Percentiles rank a stretch among this genome's conserved stretches.
These are phyloP conservation scores for Microctenopoma stevenorrisi DNA, from an alignment of 2,797 vertebrate species.

Conservation along the genomic window DNA sequence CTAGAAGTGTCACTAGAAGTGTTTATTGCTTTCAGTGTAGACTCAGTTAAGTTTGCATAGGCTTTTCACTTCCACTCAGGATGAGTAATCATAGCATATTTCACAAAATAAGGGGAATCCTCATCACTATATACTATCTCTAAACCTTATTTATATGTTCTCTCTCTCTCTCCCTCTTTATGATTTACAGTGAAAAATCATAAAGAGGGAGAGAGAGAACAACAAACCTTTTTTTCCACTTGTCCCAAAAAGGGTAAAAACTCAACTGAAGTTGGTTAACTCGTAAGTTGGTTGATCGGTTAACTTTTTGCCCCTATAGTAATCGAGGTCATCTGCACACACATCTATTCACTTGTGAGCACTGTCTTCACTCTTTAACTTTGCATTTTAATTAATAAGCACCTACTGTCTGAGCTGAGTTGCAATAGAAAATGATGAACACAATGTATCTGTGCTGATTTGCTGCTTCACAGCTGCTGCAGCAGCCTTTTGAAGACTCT, in stretches of 20 bases:
- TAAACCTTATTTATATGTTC: slow-evolving; percentile 22
- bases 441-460: slow-evolving; percentile 23
- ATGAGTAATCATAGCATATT: slow-evolving; percentile 23
- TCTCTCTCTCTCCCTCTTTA: not conserved
- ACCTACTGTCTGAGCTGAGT: slow-evolving; percentile 27
- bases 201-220: slow-evolving; percentile 8
- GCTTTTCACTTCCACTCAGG: slow-evolving; percentile 29
- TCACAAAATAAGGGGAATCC: slow-evolving; percentile 43
- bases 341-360: slow-evolving; percentile 25
- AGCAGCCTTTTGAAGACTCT: slow-evolving; percentile 18
- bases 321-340: slow-evolving; percentile 13
- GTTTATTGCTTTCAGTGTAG: slow-evolving; percentile 10
- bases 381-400: slow-evolving; percentile 17
- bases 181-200: slow-evolving; percentile 32
- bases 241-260: slow-evolving; percentile 10
- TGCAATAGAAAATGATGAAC: slow-evolving; percentile 35
- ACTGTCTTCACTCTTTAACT: slow-evolving; percentile 34
- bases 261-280: slow-evolving; percentile 1
- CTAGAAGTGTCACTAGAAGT: not conserved
- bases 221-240: slow-evolving; percentile 19
- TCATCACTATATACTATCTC: slow-evolving; percentile 17
- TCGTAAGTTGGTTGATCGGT: too few species aligned
- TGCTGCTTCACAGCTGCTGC: slow-evolving; percentile 25
- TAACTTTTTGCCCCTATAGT: slow-evolving; percentile 6
- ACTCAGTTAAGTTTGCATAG: slow-evolving; percentile 27